A percentile compares a stretch with the other conserved stretches of the same genome.
Evolutionary conservation across 2,888 invertebrate species (phyloP).

Genomic region (Tetheella fluctuosa): DNA sequence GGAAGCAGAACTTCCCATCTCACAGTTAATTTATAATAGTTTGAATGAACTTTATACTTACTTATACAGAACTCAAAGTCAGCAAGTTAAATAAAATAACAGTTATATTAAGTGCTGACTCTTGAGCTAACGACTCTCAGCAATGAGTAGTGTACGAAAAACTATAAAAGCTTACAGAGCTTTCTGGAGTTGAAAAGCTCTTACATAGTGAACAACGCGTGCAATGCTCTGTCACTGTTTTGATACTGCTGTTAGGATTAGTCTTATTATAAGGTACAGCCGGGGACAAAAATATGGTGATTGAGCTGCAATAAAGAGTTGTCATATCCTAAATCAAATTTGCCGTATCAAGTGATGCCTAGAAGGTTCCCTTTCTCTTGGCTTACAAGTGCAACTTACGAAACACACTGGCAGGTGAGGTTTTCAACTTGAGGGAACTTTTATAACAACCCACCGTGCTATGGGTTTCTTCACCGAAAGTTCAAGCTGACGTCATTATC

Average conservation of each 20-base stretch:
- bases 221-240: not conserved
- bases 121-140: not conserved
- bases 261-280: no score
- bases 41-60: not conserved
- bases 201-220: conserved; percentile 5
- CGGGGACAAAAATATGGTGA: no score
- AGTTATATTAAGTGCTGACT: not conserved
- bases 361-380: no score
- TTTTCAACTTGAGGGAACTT: no score
- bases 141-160: conserved; percentile 4
- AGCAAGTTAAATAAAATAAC: not conserved
- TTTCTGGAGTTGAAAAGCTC: conserved; percentile 14
- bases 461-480: no score
- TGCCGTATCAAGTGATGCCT: no score
- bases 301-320: no score
- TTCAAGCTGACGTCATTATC: no score
- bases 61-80: not conserved
- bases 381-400: no score
- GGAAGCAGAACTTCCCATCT: not conserved
- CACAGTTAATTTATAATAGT: not conserved
- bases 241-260: not conserved
- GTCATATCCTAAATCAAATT: no score
- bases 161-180: conserved; percentile 7
- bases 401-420: no score
- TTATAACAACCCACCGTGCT: no score